These are phyloP conservation scores for Phylloscopus trochiloides DNA, from an alignment of 2,113 vertebrate species.

Conservation along the genomic window DNA sequence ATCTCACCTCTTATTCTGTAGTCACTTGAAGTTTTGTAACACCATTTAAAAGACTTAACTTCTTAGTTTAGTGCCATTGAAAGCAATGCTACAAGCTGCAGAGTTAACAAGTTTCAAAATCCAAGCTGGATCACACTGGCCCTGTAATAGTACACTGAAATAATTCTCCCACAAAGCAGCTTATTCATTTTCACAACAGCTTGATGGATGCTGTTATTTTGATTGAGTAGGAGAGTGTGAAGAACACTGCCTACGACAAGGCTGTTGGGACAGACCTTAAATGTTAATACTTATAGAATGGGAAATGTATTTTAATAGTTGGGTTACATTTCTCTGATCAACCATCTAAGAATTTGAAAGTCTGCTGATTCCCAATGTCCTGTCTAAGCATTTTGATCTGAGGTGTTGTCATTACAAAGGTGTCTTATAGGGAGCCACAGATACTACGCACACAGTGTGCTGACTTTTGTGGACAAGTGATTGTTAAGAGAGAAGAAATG, in stretches of 20 bases:
- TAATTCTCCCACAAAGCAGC: not conserved
- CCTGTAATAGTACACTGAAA: not conserved
- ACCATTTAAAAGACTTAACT: not conserved
- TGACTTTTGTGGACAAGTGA: not conserved
- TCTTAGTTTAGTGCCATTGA: not conserved
- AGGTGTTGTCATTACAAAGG: not conserved
- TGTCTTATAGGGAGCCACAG: not conserved
- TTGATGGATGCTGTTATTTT: constrained; percentile 26
- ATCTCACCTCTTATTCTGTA: not conserved
- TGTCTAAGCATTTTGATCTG: not conserved
- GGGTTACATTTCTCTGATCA: not conserved
- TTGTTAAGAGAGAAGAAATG: not conserved
- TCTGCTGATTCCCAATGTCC: not conserved
- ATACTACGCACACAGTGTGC: accelerated
- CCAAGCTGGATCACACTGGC: not conserved
- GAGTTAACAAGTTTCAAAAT: not conserved
- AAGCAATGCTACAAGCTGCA: not conserved
- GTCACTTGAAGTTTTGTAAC: not conserved
- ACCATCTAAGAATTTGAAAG: not conserved
- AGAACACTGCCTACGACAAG: constrained; percentile 22
- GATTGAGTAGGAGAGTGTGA: constrained; percentile 35
- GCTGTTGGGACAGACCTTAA: constrained; percentile 28
- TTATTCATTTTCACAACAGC: constrained; percentile 20
- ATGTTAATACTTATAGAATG: not conserved
- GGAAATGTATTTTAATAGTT: not conserved